Evolutionary conservation across 1,140 invertebrate species (phyloP), one percentile per base, ranked within the genome.

Genomic region (Sycophaga agraensis): DNA sequence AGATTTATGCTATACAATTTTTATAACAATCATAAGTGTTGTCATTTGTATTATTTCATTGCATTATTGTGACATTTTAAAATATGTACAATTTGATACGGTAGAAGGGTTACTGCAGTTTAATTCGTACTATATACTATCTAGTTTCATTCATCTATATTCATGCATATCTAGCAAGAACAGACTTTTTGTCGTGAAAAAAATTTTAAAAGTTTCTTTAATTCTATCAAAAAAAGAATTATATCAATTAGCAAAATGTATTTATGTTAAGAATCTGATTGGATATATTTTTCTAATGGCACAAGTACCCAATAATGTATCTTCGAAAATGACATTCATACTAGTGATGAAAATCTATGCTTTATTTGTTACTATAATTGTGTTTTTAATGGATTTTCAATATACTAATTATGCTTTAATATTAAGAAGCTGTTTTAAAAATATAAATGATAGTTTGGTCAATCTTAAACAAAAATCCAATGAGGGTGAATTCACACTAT

Each of bases 391-490:
- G 59, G 76, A 79, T 54, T 70, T 65, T 17, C 53, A 74, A 0
- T 78, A 79, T 48, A 66, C 73, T 12, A 70, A 79, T 46, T 78
- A 68, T 22, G 68, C 75, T 0, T 70, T 60, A 14, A 62, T 72
- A 0, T 26, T 79, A 0, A 72, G 67, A 17, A 66, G 54, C 16
- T 78, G 72, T 9, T 79, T 79, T 24, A 51, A 66, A 6, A 60
- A 64, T 11, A 59, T 79, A 8, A 73, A 74, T 14, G 31, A 65
- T 0, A 70, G 70, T 21, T 24, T 80, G 1, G 5, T 39, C 5
- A 49, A 46, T 11, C 55, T 75, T 2, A 70, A 67, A 17, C 7
- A 65, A 0, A 60, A 35, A 12, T 31, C 5, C 28, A 40, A 69
- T 6, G 0, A 1, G 65, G 69, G 1, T 66, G 74, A 14, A 56